phyloP scores from a whole-genome alignment of 2,888 invertebrate species.

The Oxytorus armatus region DNA sequence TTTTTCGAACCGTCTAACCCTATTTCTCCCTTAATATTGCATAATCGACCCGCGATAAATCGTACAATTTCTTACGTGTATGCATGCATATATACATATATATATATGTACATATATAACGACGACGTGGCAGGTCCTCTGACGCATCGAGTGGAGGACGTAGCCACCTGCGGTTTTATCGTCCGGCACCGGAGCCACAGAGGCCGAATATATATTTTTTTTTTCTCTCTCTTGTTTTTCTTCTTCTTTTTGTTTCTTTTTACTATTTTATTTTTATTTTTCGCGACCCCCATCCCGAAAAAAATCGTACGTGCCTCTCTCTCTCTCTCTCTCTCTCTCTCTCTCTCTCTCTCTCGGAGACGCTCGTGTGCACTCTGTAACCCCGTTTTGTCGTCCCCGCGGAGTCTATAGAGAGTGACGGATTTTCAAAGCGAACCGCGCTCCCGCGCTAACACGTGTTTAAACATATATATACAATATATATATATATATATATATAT shows the following conservation, averaged over 20 bases:
- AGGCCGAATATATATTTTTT: constrained; percentile 20
- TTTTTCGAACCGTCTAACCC: too few species aligned
- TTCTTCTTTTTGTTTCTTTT: constrained; percentile 16
- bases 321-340: constrained; percentile 26
- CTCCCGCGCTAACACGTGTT: constrained; percentile 20
- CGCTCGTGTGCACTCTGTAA: too few species aligned
- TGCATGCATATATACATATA: not conserved
- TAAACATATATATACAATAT: not conserved
- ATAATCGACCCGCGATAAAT: not conserved
- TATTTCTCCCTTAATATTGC: too few species aligned
- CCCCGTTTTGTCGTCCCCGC: constrained; percentile 10
- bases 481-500: not conserved
- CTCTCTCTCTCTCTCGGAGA: constrained; percentile 18
- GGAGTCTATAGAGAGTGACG: constrained; percentile 32
- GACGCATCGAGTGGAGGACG: constrained; percentile 40
- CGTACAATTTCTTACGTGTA: not conserved
- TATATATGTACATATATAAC: not conserved
- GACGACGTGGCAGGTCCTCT: constrained; percentile 55
- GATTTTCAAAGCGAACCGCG: constrained; percentile 59
- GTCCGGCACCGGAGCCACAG: constrained; percentile 41
- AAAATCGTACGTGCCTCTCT: constrained; percentile 33
- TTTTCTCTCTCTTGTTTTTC: not conserved
- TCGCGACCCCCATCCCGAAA: constrained; percentile 4
- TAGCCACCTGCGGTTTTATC: constrained; percentile 60
- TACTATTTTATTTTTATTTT: constrained; percentile 10